Evolutionary conservation across 2,888 invertebrate genomes (phyloP).

Genomic region (Cetonia aurata): DNA sequence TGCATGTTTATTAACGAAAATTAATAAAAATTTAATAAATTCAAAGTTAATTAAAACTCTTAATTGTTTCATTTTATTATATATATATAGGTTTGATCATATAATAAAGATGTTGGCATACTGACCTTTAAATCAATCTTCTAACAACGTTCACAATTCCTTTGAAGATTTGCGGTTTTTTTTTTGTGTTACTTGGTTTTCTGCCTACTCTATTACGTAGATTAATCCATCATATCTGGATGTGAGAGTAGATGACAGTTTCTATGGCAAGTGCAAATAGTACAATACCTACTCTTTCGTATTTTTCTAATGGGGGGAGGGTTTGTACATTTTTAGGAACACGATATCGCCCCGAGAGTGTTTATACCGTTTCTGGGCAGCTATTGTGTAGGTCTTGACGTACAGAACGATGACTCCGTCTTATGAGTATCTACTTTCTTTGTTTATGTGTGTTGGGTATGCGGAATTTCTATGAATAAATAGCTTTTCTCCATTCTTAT

Average conservation of each 20-base stretch:
- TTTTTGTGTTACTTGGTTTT: not conserved
- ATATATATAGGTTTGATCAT: no score
- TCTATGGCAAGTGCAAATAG: constrained; percentile 26
- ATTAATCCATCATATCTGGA: constrained; percentile 38
- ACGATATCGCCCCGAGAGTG: constrained; percentile 22
- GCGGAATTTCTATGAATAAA: no score
- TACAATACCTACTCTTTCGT: constrained; percentile 14
- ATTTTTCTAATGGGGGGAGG: constrained; percentile 29
- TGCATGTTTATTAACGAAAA: no score
- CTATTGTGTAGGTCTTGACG: constrained; percentile 1
- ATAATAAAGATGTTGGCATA: no score
- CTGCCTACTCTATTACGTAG: not conserved
- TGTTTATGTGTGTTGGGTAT: not conserved
- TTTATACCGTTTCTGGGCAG: constrained; percentile 14
- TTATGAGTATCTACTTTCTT: not conserved
- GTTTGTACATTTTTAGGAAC: constrained; percentile 29
- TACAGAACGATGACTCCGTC: not conserved
- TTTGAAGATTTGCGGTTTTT: not conserved
- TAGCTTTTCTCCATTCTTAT: no score
- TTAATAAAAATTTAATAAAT: no score
- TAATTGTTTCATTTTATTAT: no score
- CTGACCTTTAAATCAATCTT: no score
- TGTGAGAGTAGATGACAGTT: constrained; percentile 35
- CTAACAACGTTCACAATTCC: no score
- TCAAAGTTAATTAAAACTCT: no score